phyloP scores from a whole-genome alignment of 2,113 vertebrate genomes.

The Amblyornis subalaris region DNA sequence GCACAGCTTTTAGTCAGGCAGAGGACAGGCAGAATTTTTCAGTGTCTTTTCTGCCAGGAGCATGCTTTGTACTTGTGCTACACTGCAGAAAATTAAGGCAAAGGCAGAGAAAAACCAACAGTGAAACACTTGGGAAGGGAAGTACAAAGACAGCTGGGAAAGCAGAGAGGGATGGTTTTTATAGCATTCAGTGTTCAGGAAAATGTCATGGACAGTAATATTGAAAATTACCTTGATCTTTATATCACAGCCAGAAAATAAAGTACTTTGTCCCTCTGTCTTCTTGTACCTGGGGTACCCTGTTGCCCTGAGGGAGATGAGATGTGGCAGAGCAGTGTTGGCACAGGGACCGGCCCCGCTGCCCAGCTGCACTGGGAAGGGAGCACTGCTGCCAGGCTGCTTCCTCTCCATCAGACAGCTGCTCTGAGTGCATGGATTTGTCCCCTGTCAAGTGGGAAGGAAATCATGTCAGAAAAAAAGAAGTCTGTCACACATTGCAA shows the following conservation, averaged over 20 bases:
- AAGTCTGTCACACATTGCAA: background rate
- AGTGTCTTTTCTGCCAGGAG: background rate
- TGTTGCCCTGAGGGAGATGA: background rate
- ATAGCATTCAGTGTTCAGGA: background rate
- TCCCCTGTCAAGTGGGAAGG: background rate
- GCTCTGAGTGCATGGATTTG: background rate
- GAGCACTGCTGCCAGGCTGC: background rate
- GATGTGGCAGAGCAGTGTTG: background rate
- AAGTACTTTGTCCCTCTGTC: background rate
- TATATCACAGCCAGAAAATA: background rate
- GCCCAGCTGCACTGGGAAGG: background rate
- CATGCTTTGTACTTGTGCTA: background rate
- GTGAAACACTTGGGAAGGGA: background rate
- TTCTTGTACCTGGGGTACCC: background rate
- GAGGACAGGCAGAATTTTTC: background rate
- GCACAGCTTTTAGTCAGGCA: background rate
- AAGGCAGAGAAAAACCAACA: background rate
- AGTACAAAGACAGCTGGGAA: background rate
- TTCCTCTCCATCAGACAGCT: background rate
- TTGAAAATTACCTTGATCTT: background rate
- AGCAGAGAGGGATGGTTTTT: background rate
- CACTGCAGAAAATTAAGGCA: slow-evolving; percentile 35
- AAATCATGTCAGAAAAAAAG: background rate
- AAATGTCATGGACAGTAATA: background rate
- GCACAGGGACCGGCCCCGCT: background rate